These are phyloP conservation scores for Gila orcuttii DNA, from an alignment of 2,113 vertebrate species.

Conservation along the genomic window DNA sequence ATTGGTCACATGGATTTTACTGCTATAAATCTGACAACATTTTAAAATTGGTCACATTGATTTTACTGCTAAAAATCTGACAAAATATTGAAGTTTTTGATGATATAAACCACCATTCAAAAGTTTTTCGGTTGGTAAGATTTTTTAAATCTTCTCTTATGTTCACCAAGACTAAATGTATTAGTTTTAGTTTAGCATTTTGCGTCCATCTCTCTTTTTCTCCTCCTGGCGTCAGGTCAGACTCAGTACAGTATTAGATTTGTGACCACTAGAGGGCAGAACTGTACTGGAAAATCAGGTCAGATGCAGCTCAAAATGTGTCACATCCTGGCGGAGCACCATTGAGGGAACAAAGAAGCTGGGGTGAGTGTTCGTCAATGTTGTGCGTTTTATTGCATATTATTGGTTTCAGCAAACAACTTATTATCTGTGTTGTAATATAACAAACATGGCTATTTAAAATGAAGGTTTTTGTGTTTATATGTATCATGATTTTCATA, in stretches of 20 bases:
- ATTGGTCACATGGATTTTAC: not conserved
- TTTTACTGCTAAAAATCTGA: not conserved
- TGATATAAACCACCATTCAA: not conserved
- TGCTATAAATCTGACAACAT: no score
- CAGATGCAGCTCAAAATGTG: not conserved
- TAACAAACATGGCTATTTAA: not conserved
- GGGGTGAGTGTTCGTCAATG: constrained; percentile 3
- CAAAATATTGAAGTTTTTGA: not conserved
- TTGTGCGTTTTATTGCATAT: not conserved
- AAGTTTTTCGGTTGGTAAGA: no score
- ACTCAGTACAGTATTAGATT: not conserved
- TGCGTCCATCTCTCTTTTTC: not conserved
- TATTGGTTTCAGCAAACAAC: not conserved
- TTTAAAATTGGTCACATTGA: not conserved
- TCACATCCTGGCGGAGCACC: constrained; percentile 36
- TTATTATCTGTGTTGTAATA: not conserved
- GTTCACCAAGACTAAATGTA: not conserved
- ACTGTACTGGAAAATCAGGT: not conserved
- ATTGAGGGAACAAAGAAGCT: constrained; percentile 43
- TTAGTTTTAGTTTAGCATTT: not conserved
- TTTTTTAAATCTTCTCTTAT: not conserved
- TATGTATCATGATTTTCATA: no score
- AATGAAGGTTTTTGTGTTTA: not conserved
- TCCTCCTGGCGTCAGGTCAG: not conserved
- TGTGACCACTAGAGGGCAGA: not conserved